phyloP scores from a whole-genome alignment of 2,113 vertebrate species.

The Cyanocitta stelleri region DNA sequence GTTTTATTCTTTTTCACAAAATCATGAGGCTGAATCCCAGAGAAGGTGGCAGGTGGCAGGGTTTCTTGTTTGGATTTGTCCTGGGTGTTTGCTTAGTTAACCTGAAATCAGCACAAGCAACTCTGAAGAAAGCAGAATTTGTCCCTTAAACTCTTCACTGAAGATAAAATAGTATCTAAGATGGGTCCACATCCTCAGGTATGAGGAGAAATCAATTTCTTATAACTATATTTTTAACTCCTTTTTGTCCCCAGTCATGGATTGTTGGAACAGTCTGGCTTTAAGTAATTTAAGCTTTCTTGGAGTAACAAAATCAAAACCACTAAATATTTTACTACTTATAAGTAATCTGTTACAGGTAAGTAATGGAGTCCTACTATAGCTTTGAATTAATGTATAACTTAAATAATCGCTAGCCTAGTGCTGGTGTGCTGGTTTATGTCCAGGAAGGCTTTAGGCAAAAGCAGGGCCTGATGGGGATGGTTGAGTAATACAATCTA shows the following conservation, averaged over 20 bases:
- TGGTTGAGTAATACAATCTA: background rate
- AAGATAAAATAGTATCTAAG: background rate
- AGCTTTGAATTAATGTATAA: slow-evolving; percentile 75
- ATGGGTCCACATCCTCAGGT: background rate
- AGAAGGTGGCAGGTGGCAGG: background rate
- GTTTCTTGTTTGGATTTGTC: background rate
- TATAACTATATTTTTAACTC: background rate
- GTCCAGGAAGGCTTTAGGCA: slow-evolving; percentile 50
- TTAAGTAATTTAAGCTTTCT: background rate
- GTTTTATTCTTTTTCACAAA: background rate
- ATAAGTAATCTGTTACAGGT: slow-evolving; percentile 74
- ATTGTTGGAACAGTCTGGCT: slow-evolving; percentile 32
- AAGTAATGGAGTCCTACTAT: slow-evolving; percentile 59
- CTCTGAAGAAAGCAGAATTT: background rate
- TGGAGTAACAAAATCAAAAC: slow-evolving; percentile 24
- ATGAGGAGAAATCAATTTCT: background rate
- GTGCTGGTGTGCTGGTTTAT: background rate
- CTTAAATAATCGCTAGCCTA: slow-evolving; percentile 53
- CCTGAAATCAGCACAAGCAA: background rate
- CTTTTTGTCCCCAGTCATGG: slow-evolving; percentile 17
- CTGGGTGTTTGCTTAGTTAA: background rate
- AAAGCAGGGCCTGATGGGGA: background rate
- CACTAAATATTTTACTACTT: slow-evolving; percentile 71
- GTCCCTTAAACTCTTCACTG: background rate
- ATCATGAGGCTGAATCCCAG: background rate